Evolutionary conservation across 2,113 vertebrate genomes (phyloP), one percentile per base, ranked within the genome.

Genomic region (Anser brachyrhynchus): DNA sequence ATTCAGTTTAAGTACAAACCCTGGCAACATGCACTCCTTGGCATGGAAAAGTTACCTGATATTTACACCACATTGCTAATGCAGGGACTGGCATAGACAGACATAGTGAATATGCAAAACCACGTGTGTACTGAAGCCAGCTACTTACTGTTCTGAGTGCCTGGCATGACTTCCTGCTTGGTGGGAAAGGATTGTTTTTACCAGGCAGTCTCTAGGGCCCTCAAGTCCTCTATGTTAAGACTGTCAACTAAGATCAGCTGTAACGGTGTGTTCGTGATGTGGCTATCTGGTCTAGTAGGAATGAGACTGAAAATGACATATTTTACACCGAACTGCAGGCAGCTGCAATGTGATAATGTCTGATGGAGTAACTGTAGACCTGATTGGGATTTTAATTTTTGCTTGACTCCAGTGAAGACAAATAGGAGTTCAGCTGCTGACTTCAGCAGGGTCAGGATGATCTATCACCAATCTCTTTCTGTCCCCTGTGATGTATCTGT

Each of bases 381-480:
- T 89, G 89, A 92, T 79, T 72, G 66, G 86, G 93, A 76, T 94
- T 94, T 94, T 95, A 89, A 96, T 89, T 92, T 91, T 96, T 93
- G 21, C 72, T 91, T 91, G 76, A 81, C 75, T 93, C n/a, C 62
- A 67, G 37, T 59, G 74, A 87, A 91, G 77, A 92, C 80, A 87
- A 94, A 87, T 82, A 87, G 54, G 76, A 90, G 23, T 87, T 92
- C 87, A 84, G 80, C 66, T 93, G 91, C 77, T 92, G 88, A 93
- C 89, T 95, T 96, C 90, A 96, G 76, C 86, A 78, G 54, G 28
- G n/a, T 72, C 65, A 76, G 86, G 54, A 82, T 95, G 73, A 96
- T 94, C 43, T 95, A 81, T 94, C 80, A 65, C 66, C 74, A 58
- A 4, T 94, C 58, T 87, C n/a, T 4, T 84, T 49, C 88, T 94